phyloP scores from a whole-genome alignment of 1,140 invertebrate species.

The Teleopsis dalmanni region DNA sequence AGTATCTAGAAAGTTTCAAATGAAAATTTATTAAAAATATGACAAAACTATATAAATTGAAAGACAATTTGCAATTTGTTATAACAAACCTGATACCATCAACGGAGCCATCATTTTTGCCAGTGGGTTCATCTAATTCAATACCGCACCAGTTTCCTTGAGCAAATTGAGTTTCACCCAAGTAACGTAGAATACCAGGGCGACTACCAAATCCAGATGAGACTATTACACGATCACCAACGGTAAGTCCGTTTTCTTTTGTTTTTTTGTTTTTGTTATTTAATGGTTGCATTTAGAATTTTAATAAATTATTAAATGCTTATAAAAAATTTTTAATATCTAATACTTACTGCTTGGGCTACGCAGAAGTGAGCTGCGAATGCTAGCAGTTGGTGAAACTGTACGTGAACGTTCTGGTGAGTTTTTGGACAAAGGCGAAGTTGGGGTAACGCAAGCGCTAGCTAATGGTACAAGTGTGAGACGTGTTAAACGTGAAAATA shows the following conservation, averaged over 20 bases:
- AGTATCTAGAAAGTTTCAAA: constrained; percentile 65
- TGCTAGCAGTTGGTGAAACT: constrained; percentile 47
- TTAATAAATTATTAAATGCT: background rate
- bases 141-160: constrained; percentile 90
- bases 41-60: background rate
- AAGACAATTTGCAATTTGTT: no score
- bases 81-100: constrained; percentile 69
- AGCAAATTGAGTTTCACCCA: constrained; percentile 84
- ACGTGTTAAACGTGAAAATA: constrained; percentile 85
- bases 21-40: background rate
- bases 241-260: constrained; percentile 50
- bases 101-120: constrained; percentile 94
- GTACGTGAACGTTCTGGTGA: constrained; percentile 41
- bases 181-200: constrained; percentile 74
- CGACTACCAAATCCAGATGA: constrained; percentile 75
- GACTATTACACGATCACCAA: constrained; percentile 89
- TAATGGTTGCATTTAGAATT: background rate
- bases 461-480: constrained; percentile 64
- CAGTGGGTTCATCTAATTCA: constrained; percentile 85
- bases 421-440: constrained; percentile 30
- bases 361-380: constrained; percentile 43
- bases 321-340: background rate
- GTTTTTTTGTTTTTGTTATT: background rate
- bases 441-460: constrained; percentile 40
- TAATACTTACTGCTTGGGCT: constrained; percentile 42